Percentiles rank a stretch among this genome's conserved stretches.
These are phyloP conservation scores for Poicephalus meyeri DNA, from an alignment of 2,113 vertebrate genomes.

Conservation along the genomic window DNA sequence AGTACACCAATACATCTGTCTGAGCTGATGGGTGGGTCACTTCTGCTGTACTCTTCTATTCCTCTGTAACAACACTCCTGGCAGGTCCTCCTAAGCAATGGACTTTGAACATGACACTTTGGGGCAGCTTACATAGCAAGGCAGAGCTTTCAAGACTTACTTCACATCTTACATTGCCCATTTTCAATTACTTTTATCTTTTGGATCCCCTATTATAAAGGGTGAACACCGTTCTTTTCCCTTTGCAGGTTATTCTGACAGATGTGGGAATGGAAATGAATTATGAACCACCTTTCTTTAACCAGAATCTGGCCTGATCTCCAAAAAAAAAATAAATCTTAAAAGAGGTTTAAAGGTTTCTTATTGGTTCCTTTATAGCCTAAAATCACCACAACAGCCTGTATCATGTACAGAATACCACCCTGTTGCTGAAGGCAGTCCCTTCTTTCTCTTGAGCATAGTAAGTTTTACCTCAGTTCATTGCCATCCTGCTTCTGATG, in stretches of 20 bases:
- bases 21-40: not conserved
- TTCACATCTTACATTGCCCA: not conserved
- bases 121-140: not conserved
- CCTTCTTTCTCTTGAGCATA: not conserved
- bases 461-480: not conserved
- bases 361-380: not conserved
- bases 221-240: not conserved
- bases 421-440: not conserved
- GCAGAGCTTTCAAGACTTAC: not conserved
- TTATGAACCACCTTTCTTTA: not conserved
- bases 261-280: not conserved
- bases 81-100: not conserved
- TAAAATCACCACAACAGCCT: not conserved
- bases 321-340: not conserved
- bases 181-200: not conserved
- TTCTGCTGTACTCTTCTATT: not conserved
- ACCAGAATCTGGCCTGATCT: not conserved
- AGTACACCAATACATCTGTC: too few species aligned
- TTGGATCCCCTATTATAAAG: not conserved
- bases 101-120: not conserved
- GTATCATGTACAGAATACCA: not conserved
- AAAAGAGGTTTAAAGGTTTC: not conserved
- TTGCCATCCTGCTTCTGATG: not conserved
- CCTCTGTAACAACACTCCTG: rapidly evolving
- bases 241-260: not conserved